Conservation (phyloP, 1,140 invertebrate genomes). For the Aleiodes sp. region DNA sequence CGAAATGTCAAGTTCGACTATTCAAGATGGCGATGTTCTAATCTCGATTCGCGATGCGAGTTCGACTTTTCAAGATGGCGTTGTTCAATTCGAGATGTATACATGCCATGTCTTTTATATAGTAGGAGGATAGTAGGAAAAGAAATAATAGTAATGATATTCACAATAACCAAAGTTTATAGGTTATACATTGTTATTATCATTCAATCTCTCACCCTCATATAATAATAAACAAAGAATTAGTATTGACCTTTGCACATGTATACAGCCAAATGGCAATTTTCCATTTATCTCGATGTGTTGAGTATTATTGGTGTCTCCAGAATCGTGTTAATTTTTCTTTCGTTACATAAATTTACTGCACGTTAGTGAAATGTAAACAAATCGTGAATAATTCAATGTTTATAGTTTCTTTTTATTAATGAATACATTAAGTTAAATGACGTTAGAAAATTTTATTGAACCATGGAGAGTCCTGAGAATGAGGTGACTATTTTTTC, state of each 20-base stretch:
- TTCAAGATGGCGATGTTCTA: no score
- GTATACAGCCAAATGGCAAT: slow-evolving; percentile 6
- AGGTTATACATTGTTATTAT: neutral
- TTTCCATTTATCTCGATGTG: neutral
- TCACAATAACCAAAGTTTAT: no score
- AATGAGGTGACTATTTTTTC: slow-evolving; percentile 18
- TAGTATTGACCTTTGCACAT: slow-evolving; percentile 14
- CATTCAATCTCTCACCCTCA: neutral
- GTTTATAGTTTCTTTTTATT: neutral
- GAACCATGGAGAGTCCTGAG: slow-evolving; percentile 24
- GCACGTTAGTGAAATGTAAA: neutral
- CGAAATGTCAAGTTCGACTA: no score
- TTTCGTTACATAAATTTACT: neutral
- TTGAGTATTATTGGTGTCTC: neutral
- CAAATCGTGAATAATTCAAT: no score
- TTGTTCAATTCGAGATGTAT: no score
- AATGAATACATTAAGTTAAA: neutral
- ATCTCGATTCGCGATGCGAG: no score
- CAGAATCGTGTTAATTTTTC: neutral
- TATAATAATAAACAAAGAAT: neutral
- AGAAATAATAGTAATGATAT: no score
- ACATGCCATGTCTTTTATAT: no score
- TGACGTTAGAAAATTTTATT: neutral
- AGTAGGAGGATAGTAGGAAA: no score
- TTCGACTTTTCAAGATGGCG: no score